phyloP scores from a whole-genome alignment of 2,888 invertebrate species.

The Epistrophella euchroma region DNA sequence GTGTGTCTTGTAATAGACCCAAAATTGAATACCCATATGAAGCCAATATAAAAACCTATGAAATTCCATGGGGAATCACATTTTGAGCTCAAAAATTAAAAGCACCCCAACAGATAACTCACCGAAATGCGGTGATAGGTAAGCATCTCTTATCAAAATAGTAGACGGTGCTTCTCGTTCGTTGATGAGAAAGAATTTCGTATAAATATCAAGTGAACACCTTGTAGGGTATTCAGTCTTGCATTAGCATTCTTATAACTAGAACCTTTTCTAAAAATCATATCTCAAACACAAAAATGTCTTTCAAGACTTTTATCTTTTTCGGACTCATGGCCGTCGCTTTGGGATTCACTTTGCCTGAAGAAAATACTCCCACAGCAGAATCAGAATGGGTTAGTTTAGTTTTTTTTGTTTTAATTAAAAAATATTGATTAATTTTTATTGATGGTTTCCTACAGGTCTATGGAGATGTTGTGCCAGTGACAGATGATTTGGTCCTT shows the following conservation, averaged over 20 bases:
- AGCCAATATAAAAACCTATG: not conserved
- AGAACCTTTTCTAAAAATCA: too few relatives aligned
- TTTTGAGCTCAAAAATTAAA: not conserved
- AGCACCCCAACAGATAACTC: not conserved
- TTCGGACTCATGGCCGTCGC: not conserved
- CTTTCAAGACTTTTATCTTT: not conserved
- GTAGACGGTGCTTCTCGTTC: not conserved
- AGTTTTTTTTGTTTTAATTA: not conserved
- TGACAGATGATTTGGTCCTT: not conserved
- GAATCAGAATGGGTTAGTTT: not conserved
- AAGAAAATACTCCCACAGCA: not conserved
- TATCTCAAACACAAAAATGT: not conserved
- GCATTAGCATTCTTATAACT: not conserved
- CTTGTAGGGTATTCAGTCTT: not conserved
- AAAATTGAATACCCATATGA: not conserved
- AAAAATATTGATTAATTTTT: not conserved
- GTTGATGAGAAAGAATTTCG: not conserved
- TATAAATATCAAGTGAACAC: not conserved
- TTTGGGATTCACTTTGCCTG: not conserved
- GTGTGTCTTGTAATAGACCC: too few relatives aligned
- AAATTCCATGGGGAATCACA: not conserved
- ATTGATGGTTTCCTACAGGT: not conserved
- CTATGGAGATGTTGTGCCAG: not conserved
- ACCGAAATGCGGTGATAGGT: not conserved
- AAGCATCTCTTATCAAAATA: slow-evolving; percentile 3